Evolutionary conservation across 2,888 invertebrate genomes (phyloP), one percentile per base, ranked within the genome.

Genomic region (Rhopalosiphum nymphaeae): DNA sequence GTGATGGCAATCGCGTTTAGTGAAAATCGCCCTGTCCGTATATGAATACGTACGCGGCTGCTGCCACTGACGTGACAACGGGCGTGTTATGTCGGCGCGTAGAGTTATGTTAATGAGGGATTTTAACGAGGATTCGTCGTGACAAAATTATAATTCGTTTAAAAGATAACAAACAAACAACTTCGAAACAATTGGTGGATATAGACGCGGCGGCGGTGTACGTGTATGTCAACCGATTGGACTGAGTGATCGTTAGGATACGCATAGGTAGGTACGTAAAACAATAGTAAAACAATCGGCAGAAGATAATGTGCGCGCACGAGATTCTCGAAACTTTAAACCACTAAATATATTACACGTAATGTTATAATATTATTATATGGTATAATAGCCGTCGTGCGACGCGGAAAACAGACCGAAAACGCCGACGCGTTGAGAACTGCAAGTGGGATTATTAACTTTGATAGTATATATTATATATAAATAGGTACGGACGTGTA

Each of bases 221-320:
- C 61, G 61, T 3, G 61, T 67, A 67, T 36, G 67, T 67, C 46
- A 49, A 21, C 46, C 21, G 49, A 49, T 49, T 11, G 49, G 87
- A 87, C 88, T 21, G 16, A 25, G 25, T 21, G 87, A 53, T 36
- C 49, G 87, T n/a, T 36, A 78, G 9, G n/a, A 36, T 36, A 67
- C 16, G 16, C n/a, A 4, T 29, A n/a, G 3, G 11, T 44, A 29
- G 29, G 7, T 57, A 29, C 49, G 36, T 21, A 36, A 53, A 87
- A 88, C 88, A 88, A 88, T 53, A 25, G 88, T 10, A n/a, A 53
- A 88, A 88, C 88, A 88, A 88, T 88, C 9, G 88, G 36, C 10
- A 36, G 53, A 88, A 25, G n/a, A 53, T n/a, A n/a, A 67, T 78
- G 26, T 7, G 36, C 36, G 1, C 7, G 5, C 21, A 16, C 2